Evolutionary conservation across 1,140 invertebrate genomes (phyloP).

Genomic region (Magallana gigas): DNA sequence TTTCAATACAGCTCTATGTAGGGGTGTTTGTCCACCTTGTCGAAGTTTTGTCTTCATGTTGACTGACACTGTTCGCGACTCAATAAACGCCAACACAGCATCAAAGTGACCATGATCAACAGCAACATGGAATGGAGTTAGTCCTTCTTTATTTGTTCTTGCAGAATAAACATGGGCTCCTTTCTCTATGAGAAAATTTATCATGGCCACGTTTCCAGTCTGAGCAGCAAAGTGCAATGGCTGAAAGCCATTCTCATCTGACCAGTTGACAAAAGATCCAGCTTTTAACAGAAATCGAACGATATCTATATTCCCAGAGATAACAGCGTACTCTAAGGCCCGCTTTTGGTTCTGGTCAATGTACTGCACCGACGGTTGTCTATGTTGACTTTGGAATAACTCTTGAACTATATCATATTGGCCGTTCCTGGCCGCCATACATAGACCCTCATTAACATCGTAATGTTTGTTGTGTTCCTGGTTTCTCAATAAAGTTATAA

Average conservation of each 20-base stretch:
- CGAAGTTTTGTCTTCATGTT: slow-evolving; percentile 89
- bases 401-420: slow-evolving; percentile 15
- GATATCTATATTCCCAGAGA: slow-evolving; percentile 8
- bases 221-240: slow-evolving; percentile 87
- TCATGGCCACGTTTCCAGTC: slow-evolving; percentile 89
- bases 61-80: slow-evolving; percentile 84
- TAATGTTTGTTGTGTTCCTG: neutral
- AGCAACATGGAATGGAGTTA: slow-evolving; percentile 49
- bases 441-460: slow-evolving; percentile 26
- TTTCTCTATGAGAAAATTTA: slow-evolving; percentile 90
- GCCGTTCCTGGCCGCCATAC: slow-evolving; percentile 30
- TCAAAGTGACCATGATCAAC: slow-evolving; percentile 85
- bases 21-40: slow-evolving; percentile 89
- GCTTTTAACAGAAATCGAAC: neutral
- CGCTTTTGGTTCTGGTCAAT: slow-evolving; percentile 3
- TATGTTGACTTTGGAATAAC: slow-evolving; percentile 16
- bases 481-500: neutral
- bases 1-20: slow-evolving; percentile 86
- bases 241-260: slow-evolving; percentile 92
- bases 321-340: slow-evolving; percentile 27
- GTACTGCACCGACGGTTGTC: slow-evolving; percentile 18
- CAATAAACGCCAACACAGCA: slow-evolving; percentile 81
- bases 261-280: slow-evolving; percentile 88
- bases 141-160: slow-evolving; percentile 11
- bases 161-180: slow-evolving; percentile 82